A percentile compares a stretch with the other conserved stretches of the same genome.
Evolutionary conservation across 2,888 invertebrate species (phyloP).

Genomic region (Petrolisthes cinctipes): DNA sequence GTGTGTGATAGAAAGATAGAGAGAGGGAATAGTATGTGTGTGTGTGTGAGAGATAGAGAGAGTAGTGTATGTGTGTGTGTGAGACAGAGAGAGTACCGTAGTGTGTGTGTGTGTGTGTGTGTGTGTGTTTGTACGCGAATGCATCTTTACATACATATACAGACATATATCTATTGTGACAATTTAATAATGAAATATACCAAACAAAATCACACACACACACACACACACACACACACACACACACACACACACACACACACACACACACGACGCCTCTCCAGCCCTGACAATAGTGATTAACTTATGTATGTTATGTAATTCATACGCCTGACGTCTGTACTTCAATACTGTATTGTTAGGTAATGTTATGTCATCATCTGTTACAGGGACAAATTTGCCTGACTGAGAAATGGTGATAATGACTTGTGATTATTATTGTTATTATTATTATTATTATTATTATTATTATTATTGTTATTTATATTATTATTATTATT

Average conservation of each 20-base stretch:
- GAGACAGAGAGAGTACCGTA: background rate
- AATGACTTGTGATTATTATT: too few species aligned
- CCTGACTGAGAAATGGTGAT: too few species aligned
- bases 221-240: conserved; percentile 23
- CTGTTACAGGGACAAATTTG: too few species aligned
- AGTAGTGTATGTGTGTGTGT: background rate
- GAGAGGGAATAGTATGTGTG: background rate
- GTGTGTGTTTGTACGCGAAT: background rate
- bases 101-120: background rate
- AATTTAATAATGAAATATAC: too few species aligned
- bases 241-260: conserved; percentile 27
- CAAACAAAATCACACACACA: background rate
- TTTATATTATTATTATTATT: too few species aligned
- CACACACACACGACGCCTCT: too few species aligned
- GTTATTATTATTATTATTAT: too few species aligned
- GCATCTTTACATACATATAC: conserved; percentile 16
- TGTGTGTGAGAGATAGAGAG: background rate
- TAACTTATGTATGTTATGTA: too few species aligned
- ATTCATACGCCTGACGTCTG: too few species aligned
- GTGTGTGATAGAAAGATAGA: background rate
- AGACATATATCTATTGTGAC: background rate
- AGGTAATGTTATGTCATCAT: too few species aligned
- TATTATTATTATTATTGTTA: too few species aligned
- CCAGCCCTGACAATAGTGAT: background rate
- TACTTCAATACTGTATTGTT: too few species aligned